These are phyloP conservation scores for Tethea ocularis DNA, from an alignment of 2,888 invertebrate species.

Conservation along the genomic window DNA sequence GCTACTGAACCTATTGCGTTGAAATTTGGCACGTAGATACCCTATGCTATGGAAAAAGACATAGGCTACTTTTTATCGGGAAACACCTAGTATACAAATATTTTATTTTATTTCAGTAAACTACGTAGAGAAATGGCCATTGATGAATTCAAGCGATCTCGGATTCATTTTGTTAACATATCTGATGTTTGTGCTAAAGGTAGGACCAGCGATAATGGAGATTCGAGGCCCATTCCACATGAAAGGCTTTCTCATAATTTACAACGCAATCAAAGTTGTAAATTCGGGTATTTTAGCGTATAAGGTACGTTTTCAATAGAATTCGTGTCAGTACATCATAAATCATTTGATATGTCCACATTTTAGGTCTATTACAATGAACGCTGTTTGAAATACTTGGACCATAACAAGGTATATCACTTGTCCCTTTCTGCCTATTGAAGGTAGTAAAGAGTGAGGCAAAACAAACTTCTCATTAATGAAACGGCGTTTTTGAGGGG, in stretches of 20 bases:
- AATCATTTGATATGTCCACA: not conserved
- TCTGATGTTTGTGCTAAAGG: conserved; percentile 85
- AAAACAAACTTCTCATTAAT: not conserved
- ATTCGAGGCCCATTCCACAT: conserved; percentile 84
- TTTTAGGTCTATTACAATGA: not conserved
- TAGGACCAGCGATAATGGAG: conserved; percentile 88
- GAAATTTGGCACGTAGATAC: no score
- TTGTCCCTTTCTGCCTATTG: not conserved
- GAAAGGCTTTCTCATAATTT: conserved; percentile 84
- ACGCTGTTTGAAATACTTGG: not conserved
- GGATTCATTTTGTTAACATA: conserved; percentile 82
- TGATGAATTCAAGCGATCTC: conserved; percentile 86
- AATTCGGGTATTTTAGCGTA: conserved; percentile 79
- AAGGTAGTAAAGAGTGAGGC: not conserved
- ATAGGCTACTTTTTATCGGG: no score
- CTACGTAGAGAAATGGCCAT: conserved; percentile 85
- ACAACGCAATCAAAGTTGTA: conserved; percentile 86
- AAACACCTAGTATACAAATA: no score
- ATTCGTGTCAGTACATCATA: not conserved
- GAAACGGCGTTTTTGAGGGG: not conserved
- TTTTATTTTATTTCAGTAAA: conserved; percentile 79
- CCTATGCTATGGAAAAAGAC: no score
- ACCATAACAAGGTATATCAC: not conserved
- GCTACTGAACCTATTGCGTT: no score
- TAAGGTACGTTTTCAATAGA: conserved; percentile 63